These are phyloP conservation scores for Drosophila algonquin DNA, from an alignment of 2,888 invertebrate genomes.

Conservation along the genomic window DNA sequence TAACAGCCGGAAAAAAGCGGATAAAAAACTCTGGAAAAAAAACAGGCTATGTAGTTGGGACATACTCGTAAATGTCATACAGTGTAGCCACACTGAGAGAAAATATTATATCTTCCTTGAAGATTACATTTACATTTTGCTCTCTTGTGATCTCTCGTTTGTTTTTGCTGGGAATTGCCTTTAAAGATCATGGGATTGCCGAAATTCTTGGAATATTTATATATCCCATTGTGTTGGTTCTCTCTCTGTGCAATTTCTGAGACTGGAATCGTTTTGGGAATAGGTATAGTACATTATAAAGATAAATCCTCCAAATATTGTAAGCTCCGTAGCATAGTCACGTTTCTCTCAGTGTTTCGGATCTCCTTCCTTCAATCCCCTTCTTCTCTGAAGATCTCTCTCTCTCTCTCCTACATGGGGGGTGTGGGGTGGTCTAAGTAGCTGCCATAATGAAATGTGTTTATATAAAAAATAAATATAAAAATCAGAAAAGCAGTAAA, in stretches of 20 bases:
- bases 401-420: constrained; percentile 7
- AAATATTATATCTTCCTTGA: too few species aligned
- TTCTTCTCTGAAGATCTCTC: background rate
- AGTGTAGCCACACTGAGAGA: background rate
- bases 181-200: too few species aligned
- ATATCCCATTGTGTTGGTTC: too few species aligned
- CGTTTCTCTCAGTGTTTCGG: constrained; percentile 6
- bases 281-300: background rate
- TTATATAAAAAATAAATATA: constrained; percentile 40
- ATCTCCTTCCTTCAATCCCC: background rate
- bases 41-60: background rate
- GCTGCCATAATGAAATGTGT: constrained; percentile 53
- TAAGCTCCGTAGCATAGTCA: background rate
- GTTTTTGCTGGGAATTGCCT: too few species aligned
- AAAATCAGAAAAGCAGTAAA: constrained; percentile 48
- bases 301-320: background rate
- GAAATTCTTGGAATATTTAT: too few species aligned
- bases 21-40: background rate
- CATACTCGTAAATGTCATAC: background rate
- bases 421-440: constrained; percentile 37
- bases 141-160: background rate
- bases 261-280: too few species aligned
- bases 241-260: background rate
- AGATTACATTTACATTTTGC: background rate
- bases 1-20: constrained; percentile 9